Base-by-base conservation (phyloP, 2,113 vertebrate genomes). In the Myotis yumanensis region DNA sequence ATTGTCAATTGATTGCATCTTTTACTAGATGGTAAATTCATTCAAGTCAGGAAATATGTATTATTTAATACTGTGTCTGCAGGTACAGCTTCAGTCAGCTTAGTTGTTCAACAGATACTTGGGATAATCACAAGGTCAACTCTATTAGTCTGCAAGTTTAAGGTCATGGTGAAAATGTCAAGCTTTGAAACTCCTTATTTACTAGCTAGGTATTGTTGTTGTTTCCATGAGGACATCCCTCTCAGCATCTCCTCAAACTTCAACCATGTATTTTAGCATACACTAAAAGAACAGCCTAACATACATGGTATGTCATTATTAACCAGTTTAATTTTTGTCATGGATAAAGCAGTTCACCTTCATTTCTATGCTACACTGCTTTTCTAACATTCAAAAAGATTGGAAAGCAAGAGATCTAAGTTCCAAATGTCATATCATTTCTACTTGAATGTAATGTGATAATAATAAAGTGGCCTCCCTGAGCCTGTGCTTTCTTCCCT, bases 91-190 rank as follows among this genome's bases (percentile, higher is more conserved):
- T 91, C 62, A 46, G 25, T 81, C 16, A 76, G 89, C 77, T 85
- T 68, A 83, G 20, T 37, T 93, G 37, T 90, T 89, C 54, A 76
- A 28, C 1, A 94, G 37, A 52, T 86, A 92, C 46, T 86, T 96
- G 54, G n/a, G 20, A 25, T 66, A 76, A 72, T 52, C 35, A 64
- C 28, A 85, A 85, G 17, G 79, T 46, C 9, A 86, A 81, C 66
- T 86, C 37, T 48, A 84, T 43, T 57, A 64, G 46, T 7, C 30
- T 87, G 43, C 11, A 94, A 85, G 28, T 72, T 96, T 91, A 93
- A 87, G 43, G 28, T 68, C 46, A 91, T 2, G 2, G 35, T 30
- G 11, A 88, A 77, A 91, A 91, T 46, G 40, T 68, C 57, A 86
- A 52, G 2, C 73, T 92, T 66, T 81, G 16, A 93, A 89, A 88